A percentile compares a stretch with the other conserved stretches of the same genome.
Evolutionary conservation across 1,140 invertebrate species (phyloP).

Genomic region (Drosophila kohkoa): DNA sequence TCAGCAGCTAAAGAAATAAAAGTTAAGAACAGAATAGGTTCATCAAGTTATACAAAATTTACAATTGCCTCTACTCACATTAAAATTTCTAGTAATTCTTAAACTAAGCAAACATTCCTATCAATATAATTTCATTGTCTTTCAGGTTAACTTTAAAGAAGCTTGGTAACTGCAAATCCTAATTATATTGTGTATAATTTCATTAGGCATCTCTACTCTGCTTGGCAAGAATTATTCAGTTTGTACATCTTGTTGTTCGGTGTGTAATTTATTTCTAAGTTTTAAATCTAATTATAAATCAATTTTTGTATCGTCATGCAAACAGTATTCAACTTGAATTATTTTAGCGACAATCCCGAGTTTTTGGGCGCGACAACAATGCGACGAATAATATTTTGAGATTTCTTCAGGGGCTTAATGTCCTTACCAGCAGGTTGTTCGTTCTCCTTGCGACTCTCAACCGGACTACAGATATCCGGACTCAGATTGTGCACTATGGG

Average conservation of each 20-base stretch:
- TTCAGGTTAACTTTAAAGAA: constrained; percentile 6
- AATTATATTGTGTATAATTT: not conserved
- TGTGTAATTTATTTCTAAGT: constrained; percentile 43
- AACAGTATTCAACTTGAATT: not conserved
- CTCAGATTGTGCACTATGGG: constrained; percentile 63
- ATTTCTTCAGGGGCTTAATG: constrained; percentile 55
- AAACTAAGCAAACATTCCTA: too few species aligned
- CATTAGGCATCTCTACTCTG: not conserved
- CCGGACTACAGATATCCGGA: constrained; percentile 37
- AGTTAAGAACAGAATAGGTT: too few species aligned
- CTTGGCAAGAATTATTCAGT: constrained; percentile 44
- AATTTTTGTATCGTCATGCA: constrained; percentile 6
- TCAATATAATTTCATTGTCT: not conserved
- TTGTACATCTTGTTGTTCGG: constrained; percentile 45
- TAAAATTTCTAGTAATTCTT: too few species aligned
- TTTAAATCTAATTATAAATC: constrained; percentile 42
- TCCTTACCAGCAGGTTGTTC: constrained; percentile 38
- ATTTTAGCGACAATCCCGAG: constrained; percentile 25
- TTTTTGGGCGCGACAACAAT: constrained; percentile 65
- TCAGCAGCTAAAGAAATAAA: too few species aligned
- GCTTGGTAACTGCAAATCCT: not conserved
- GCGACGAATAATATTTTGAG: constrained; percentile 59
- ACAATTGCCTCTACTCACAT: too few species aligned
- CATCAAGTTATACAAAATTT: too few species aligned
- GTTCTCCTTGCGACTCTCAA: constrained; percentile 53